These are phyloP conservation scores for Carassius auratus DNA, from an alignment of 2,113 vertebrate genomes.

Conservation along the genomic window DNA sequence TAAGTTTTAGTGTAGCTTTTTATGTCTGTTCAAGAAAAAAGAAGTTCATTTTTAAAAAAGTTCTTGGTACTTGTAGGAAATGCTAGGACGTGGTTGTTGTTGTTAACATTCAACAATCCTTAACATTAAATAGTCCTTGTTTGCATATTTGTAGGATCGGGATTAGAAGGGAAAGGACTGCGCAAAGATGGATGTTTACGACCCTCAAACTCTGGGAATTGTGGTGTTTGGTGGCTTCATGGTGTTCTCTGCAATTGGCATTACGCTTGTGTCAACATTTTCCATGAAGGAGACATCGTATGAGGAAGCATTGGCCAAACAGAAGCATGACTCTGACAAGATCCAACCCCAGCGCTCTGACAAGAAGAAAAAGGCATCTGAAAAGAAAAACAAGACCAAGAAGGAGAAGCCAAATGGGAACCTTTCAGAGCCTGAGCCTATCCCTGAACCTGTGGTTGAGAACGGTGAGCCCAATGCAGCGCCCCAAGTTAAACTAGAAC, in stretches of 20 bases:
- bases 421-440: conserved; percentile 67
- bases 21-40: not conserved
- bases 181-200: conserved; percentile 84
- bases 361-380: conserved; percentile 81
- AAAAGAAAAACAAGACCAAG: conserved; percentile 84
- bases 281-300: conserved; percentile 92
- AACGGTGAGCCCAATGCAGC: conserved; percentile 44
- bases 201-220: conserved; percentile 86
- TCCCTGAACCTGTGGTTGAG: conserved; percentile 47
- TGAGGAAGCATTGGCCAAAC: conserved; percentile 87
- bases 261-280: conserved; percentile 87
- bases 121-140: not conserved
- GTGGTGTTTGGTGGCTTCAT: conserved; percentile 90
- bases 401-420: conserved; percentile 88
- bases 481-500: conserved; percentile 13
- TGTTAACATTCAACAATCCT: not conserved
- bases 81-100: not conserved
- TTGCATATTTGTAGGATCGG: conserved; percentile 14
- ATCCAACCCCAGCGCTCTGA: conserved; percentile 73
- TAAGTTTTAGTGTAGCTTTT: not conserved
- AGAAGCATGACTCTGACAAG: conserved; percentile 81
- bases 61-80: not conserved
- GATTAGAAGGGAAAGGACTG: conserved; percentile 40
- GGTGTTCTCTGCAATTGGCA: conserved; percentile 87
- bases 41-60: too few species aligned